Base-by-base conservation (phyloP, 1,140 invertebrate genomes). In the Temnothorax nylanderi region DNA sequence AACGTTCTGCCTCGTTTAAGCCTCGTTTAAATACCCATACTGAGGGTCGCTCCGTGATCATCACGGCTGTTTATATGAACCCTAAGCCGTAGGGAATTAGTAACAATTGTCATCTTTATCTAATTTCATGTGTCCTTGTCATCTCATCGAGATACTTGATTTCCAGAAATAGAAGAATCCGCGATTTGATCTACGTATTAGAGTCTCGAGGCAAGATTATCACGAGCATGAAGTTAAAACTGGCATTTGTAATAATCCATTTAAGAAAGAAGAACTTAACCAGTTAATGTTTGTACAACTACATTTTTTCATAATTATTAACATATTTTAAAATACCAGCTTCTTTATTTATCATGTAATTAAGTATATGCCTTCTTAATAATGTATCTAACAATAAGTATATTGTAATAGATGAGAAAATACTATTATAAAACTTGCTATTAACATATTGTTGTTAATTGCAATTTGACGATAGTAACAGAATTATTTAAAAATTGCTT, bases 1-100 rank as follows among this genome's bases (percentile, higher is more conserved):
- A 69, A 26, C 65, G 13, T 69, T 69, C 65, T 69, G 44, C 21
- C 65, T 69, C 21, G 65, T 69, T 69, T 69, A 69, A 69, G 65
- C 65, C 21, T 69, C 65, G 21, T 69, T 69, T 69, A 69, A 69
- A 69, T 26, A 26, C 13, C 13, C 44, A 26, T 47, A 69, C 65
- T 18, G 41, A 69, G 65, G 65, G 65, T 69, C 65, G 21, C 5
- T 32, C 21, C 6, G n/a, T 49, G 65, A 69, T 49, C 41, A 69
- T 69, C 65, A 26, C 21, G n/a, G 21, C 41, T 49, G 41, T 69
- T 69, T 69, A 69, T 49, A 69, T 49, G 65, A 69, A 69, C 65
- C 65, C 65, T 41, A 69, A 69, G 65, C 65, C 5, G 6, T 0
- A 69, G 65, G 16, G 21, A 47, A 69, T 69, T 69, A 16, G 0